Percentiles rank a stretch among this genome's conserved stretches.
phyloP scores from a whole-genome alignment of 2,113 vertebrate species.

The Bos taurus region ARS-UCD2.0 NC_037339.1:24825001-24825500 shows the following conservation, averaged over 20 bases:
- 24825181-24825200: background rate
- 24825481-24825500: background rate
- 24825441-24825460: background rate
- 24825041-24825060: background rate
- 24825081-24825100: background rate
- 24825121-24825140: background rate
- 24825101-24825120: background rate
- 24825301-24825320: background rate
- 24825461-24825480: background rate
- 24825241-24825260: background rate
- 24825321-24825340: background rate
- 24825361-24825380: background rate
- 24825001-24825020: background rate
- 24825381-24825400: background rate
- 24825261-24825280: background rate
- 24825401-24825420: background rate
- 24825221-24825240: background rate
- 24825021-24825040: background rate
- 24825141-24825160: background rate
- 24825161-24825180: background rate
- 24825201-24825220: background rate
- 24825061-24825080: background rate
- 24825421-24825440: background rate
- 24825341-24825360: background rate
- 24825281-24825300: background rate